Evolutionary conservation across 2,113 vertebrate species (phyloP).

Genomic region (Illadopsis cleaveri): DNA sequence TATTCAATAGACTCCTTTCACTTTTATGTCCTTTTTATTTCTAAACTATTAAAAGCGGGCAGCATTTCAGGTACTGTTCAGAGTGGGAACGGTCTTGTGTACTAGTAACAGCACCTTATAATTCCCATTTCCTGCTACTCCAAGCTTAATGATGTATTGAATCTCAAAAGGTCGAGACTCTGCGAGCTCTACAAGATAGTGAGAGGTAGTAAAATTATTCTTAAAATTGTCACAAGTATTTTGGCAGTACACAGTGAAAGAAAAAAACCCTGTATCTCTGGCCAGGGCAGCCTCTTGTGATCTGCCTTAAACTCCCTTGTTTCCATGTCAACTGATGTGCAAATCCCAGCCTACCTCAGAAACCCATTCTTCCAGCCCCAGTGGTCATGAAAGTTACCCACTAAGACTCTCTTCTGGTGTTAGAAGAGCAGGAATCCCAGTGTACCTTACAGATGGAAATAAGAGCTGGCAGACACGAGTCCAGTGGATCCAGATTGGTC

Average conservation of each 20-base stretch:
- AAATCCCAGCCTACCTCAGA: conserved; percentile 46
- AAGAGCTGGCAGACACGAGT: not conserved
- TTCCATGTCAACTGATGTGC: not conserved
- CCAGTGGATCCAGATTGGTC: not conserved
- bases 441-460: not conserved
- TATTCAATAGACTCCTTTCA: not conserved
- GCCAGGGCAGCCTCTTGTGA: not conserved
- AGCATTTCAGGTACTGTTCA: not conserved
- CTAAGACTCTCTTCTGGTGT: not conserved
- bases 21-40: not conserved
- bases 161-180: not conserved
- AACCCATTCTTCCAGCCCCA: not conserved
- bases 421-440: not conserved
- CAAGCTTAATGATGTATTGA: not conserved
- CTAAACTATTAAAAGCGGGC: not conserved
- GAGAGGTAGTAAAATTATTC: not conserved
- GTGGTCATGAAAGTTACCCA: not conserved
- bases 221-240: not conserved
- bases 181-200: not conserved
- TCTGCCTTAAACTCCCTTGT: not conserved
- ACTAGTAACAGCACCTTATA: not conserved
- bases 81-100: not conserved
- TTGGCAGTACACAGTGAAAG: not conserved
- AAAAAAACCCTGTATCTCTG: not conserved
- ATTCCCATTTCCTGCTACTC: not conserved